Evolutionary conservation across 2,888 invertebrate genomes (phyloP), one percentile per base, ranked within the genome.

Genomic region (Desoria tigrina): DNA sequence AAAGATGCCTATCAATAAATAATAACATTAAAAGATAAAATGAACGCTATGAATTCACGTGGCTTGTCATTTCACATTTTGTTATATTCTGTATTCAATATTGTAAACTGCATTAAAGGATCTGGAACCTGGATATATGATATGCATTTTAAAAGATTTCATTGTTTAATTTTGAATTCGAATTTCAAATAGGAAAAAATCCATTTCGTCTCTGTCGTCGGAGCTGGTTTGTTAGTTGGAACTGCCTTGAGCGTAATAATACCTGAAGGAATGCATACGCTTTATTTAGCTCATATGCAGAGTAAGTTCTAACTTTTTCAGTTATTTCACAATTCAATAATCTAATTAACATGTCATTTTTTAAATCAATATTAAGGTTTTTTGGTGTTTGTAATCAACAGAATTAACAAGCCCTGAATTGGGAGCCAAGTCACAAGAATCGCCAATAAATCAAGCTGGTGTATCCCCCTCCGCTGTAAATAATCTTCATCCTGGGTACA

Each of bases 181-280:
- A 73, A 75, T 71, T 78, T 72, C 72, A n/a, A n/a, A 82, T 84
- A 98, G 96, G 92, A 93, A 67, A 96, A 94, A 80, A 83, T 99
- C 37, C 92, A 95, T 79, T 85, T 93, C 78, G 89, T 97, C 39
- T 95, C 97, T 28, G 90, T 97, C 16, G 87, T 99, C 72, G 99
- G 99, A 60, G 98, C 99, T 7, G 99, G 99, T 1, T 84, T 99
- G 7, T 84, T 99, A 1, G 96, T 99, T 1, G 99, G 99, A 1
- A 98, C 99, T 28, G 97, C 99, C 0, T 81, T 99, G 37, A 92
- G 95, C 4, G 98, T 99, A 0, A 99, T 99, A 62, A 97, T 99
- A 76, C 99, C 99, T 0, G 99, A 99, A 82, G 99, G 99, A 6
- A 92, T 99, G n/a, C 85, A 94, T 66, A 88, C 92, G 0, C 79